Conservation (phyloP, 2,888 invertebrate genomes). For the Noctua comes region DNA sequence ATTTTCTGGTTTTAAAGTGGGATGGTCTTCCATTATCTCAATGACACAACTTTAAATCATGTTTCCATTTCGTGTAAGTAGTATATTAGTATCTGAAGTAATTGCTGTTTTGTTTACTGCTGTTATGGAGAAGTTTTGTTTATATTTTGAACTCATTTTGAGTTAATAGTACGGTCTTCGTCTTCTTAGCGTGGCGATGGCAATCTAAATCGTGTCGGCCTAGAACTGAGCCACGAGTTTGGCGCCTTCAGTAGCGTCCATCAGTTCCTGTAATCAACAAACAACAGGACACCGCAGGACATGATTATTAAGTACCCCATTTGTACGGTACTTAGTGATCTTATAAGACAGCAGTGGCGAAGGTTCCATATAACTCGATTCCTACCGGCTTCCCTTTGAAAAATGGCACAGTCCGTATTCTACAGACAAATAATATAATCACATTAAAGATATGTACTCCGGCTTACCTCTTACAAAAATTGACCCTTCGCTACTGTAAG, state of each 20-base stretch:
- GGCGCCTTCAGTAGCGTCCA: too few species aligned
- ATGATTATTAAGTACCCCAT: neutral
- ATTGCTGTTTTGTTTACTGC: slow-evolving; percentile 57
- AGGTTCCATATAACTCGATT: too few species aligned
- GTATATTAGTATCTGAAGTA: slow-evolving; percentile 55
- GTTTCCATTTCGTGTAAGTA: slow-evolving; percentile 61
- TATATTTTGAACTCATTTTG: neutral
- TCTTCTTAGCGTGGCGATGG: neutral
- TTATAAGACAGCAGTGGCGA: too few species aligned
- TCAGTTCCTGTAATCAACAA: neutral
- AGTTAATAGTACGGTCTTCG: neutral
- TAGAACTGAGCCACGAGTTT: too few species aligned
- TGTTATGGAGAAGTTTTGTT: slow-evolving; percentile 21
- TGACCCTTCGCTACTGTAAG: too few species aligned
- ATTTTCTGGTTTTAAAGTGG: slow-evolving; percentile 33
- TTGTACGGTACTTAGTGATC: neutral
- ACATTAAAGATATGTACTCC: too few species aligned
- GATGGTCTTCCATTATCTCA: slow-evolving; percentile 64
- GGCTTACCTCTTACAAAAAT: too few species aligned
- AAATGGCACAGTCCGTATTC: too few species aligned
- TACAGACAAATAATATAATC: too few species aligned
- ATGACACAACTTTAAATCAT: slow-evolving; percentile 65
- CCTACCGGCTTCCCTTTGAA: too few species aligned
- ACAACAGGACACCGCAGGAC: neutral
- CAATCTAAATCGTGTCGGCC: too few species aligned